phyloP scores from a whole-genome alignment of 2,113 vertebrate genomes.

The Passer domesticus region DNA sequence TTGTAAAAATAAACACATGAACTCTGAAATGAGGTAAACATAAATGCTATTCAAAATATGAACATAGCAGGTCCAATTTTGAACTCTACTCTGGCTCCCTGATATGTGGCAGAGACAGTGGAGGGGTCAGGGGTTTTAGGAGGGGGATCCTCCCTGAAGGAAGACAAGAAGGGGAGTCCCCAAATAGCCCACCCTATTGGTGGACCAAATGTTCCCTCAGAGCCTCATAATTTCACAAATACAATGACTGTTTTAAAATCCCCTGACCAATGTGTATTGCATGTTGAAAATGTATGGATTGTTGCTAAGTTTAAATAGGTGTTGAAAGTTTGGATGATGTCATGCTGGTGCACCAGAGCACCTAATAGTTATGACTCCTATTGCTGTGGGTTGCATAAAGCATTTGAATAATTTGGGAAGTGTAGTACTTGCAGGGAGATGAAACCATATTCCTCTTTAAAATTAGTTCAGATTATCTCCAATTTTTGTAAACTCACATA shows the following conservation, averaged over 20 bases:
- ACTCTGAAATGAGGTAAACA: background rate
- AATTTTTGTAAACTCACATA: background rate
- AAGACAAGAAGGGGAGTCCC: background rate
- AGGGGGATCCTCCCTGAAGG: background rate
- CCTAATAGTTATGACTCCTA: background rate
- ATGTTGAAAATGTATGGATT: background rate
- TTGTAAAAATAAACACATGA: conserved; percentile 48
- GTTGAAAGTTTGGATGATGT: background rate
- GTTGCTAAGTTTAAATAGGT: background rate
- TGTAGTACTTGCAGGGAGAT: background rate
- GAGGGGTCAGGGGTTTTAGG: accelerated
- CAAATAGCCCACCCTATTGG: accelerated
- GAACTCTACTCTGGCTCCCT: background rate
- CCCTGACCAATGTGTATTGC: background rate
- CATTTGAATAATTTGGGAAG: background rate
- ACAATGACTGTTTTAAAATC: background rate
- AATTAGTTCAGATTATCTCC: background rate
- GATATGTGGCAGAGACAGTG: background rate
- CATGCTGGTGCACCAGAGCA: background rate
- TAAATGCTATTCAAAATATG: conserved; percentile 19
- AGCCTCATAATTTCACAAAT: background rate
- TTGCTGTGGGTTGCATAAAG: background rate
- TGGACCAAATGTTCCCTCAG: background rate
- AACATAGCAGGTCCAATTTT: background rate
- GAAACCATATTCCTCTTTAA: background rate